Conservation (phyloP, 1,140 invertebrate species). For the Eumeta japonica region DNA sequence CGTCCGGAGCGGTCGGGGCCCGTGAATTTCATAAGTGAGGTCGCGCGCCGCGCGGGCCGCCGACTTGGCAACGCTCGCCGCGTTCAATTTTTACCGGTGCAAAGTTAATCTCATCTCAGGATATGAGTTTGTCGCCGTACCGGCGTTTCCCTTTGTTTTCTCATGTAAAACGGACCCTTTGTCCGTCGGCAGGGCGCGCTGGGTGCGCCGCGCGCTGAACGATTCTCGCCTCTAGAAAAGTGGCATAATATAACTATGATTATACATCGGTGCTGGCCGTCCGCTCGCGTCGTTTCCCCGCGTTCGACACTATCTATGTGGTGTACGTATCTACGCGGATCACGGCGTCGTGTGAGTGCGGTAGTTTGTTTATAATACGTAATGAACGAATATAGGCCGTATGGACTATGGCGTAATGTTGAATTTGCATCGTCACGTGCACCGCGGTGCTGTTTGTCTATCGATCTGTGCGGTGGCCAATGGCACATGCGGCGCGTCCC, state of each 20-base stretch:
- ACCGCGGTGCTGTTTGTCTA: constrained; percentile 20
- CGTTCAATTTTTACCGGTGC: constrained; percentile 24
- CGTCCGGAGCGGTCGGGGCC: constrained; percentile 18
- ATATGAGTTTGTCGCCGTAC: constrained; percentile 24
- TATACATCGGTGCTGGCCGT: constrained; percentile 34
- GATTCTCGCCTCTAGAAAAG: constrained; percentile 56
- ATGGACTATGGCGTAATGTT: constrained; percentile 17
- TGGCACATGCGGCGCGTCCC: constrained; percentile 38
- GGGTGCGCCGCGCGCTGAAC: constrained; percentile 42
- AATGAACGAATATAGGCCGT: constrained; percentile 20
- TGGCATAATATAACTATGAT: constrained; percentile 49
- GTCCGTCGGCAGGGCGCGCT: constrained; percentile 44
- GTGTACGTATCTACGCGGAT: constrained; percentile 41
- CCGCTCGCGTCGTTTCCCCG: constrained; percentile 47
- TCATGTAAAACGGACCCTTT: constrained; percentile 48
- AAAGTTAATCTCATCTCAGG: constrained; percentile 25
- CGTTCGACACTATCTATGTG: too few relatives aligned
- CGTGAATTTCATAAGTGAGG: constrained; percentile 37
- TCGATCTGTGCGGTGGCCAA: constrained; percentile 56
- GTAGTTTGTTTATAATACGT: constrained; percentile 50
- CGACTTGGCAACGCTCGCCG: constrained; percentile 48
- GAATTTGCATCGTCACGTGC: too few relatives aligned
- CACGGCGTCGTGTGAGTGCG: constrained; percentile 39
- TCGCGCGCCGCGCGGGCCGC: constrained; percentile 19
- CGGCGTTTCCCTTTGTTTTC: constrained; percentile 52